A percentile compares a stretch with the other conserved stretches of the same genome.
These are phyloP conservation scores for Sinhomidia bicolor DNA, from an alignment of 2,888 invertebrate genomes.

Conservation along the genomic window DNA sequence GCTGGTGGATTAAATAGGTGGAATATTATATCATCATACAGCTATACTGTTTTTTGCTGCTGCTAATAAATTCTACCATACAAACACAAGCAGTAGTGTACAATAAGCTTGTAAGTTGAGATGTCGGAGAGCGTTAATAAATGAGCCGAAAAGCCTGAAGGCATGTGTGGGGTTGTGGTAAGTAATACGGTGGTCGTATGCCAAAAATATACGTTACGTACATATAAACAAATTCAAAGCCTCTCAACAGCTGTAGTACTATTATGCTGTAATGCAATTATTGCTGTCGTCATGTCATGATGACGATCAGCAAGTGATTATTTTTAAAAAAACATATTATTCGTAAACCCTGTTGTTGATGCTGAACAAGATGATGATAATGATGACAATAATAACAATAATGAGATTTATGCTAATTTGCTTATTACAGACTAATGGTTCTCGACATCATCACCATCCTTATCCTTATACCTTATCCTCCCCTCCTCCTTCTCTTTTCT, in stretches of 20 bases:
- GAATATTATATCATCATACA: too few species aligned
- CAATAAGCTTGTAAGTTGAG: too few species aligned
- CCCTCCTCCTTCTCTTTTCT: not conserved
- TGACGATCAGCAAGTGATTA: not conserved
- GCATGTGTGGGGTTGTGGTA: too few species aligned
- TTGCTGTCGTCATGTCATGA: not conserved
- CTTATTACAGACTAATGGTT: slow-evolving; percentile 18
- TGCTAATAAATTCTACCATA: too few species aligned
- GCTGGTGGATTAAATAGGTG: not conserved
- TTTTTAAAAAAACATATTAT: not conserved
- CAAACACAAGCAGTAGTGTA: too few species aligned
- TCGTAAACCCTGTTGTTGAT: too few species aligned
- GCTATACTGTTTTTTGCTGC: too few species aligned
- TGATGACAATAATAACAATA: slow-evolving; percentile 17
- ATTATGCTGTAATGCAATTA: not conserved
- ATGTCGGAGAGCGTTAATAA: not conserved
- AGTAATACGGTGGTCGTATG: not conserved
- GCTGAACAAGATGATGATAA: not conserved
- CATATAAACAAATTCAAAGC: too few species aligned
- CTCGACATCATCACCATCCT: not conserved
- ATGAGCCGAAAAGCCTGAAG: not conserved
- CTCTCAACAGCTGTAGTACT: not conserved
- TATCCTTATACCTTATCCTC: not conserved
- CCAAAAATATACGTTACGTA: too few species aligned
- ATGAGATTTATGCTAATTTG: slow-evolving; percentile 64